Conservation (phyloP, 2,888 invertebrate species). For the Nomada goodeniana region DNA sequence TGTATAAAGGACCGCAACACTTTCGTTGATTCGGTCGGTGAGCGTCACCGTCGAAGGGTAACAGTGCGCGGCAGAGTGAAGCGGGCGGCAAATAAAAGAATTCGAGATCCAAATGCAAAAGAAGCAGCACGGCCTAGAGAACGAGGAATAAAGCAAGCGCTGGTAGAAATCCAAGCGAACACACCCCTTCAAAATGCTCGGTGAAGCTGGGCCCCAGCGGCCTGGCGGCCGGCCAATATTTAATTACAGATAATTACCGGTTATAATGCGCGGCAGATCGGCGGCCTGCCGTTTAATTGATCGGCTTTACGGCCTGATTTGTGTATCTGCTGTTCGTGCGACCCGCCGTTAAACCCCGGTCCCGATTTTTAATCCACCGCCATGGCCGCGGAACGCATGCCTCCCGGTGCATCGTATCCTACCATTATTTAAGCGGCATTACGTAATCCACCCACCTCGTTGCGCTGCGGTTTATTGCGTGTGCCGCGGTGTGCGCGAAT, state of each 20-base stretch:
- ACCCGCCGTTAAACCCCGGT: conserved; percentile 66
- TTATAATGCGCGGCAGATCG: conserved; percentile 81
- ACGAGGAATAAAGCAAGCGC: conserved; percentile 37
- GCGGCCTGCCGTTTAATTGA: conserved; percentile 82
- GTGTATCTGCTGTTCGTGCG: conserved; percentile 78
- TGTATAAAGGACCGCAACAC: too few relatives aligned
- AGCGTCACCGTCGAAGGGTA: not conserved
- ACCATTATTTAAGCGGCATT: conserved; percentile 74
- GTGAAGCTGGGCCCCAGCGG: conserved; percentile 53
- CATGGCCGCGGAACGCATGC: conserved; percentile 40
- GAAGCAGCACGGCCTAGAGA: conserved; percentile 29
- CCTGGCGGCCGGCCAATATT: conserved; percentile 77
- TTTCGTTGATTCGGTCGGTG: too few relatives aligned
- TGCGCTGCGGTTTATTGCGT: conserved; percentile 65
- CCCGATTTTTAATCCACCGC: conserved; percentile 69
- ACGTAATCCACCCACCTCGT: conserved; percentile 77
- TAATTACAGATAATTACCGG: conserved; percentile 82
- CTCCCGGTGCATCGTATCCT: conserved; percentile 60
- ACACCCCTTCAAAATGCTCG: conserved; percentile 70
- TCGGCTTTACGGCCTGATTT: conserved; percentile 80
- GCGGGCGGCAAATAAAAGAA: conserved; percentile 14
- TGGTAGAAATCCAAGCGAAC: conserved; percentile 62
- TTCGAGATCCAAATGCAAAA: conserved; percentile 1
- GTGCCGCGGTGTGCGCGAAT: conserved; percentile 44
- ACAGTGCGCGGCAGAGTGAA: conserved; percentile 13